These are phyloP conservation scores for Zhengitettix transpicula DNA, from an alignment of 2,888 invertebrate species.

Conservation along the genomic window DNA sequence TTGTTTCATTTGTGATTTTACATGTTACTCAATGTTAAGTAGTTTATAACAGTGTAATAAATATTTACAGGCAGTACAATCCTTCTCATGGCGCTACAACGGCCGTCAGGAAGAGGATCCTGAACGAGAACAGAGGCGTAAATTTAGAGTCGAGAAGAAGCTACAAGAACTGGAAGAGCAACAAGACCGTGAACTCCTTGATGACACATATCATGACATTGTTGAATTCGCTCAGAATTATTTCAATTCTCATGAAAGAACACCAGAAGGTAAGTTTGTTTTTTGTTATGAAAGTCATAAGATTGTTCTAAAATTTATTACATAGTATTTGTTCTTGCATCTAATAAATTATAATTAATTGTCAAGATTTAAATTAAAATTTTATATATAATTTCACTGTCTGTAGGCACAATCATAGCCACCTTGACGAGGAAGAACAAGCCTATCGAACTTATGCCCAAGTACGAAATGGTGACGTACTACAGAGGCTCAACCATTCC, in stretches of 20 bases:
- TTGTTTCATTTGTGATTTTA: too few species aligned
- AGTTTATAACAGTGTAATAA: not conserved
- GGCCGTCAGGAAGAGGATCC: conserved; percentile 22
- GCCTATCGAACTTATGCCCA: conserved; percentile 63
- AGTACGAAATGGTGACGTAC: conserved; percentile 84
- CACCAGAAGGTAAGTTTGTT: conserved; percentile 49
- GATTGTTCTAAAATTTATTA: too few species aligned
- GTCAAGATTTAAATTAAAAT: not conserved
- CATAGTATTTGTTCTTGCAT: too few species aligned
- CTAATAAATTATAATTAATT: too few species aligned
- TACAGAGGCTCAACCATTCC: conserved; percentile 78
- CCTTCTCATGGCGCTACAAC: conserved; percentile 18
- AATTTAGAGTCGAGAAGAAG: conserved; percentile 71
- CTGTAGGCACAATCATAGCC: conserved; percentile 55
- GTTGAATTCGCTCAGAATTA: conserved; percentile 86
- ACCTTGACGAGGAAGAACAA: conserved; percentile 66
- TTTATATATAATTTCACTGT: not conserved
- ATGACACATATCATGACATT: conserved; percentile 54
- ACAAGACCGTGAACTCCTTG: conserved; percentile 32
- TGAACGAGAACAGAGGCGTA: conserved; percentile 64
- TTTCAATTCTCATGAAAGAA: conserved; percentile 76
- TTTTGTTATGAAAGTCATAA: too few species aligned
- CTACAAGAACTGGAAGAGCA: conserved; percentile 58
- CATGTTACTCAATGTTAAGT: not conserved
- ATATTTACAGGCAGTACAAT: conserved; percentile 12